Evolutionary conservation across 2,113 vertebrate genomes (phyloP).

Genomic region (Copsychus sechellarum): DNA sequence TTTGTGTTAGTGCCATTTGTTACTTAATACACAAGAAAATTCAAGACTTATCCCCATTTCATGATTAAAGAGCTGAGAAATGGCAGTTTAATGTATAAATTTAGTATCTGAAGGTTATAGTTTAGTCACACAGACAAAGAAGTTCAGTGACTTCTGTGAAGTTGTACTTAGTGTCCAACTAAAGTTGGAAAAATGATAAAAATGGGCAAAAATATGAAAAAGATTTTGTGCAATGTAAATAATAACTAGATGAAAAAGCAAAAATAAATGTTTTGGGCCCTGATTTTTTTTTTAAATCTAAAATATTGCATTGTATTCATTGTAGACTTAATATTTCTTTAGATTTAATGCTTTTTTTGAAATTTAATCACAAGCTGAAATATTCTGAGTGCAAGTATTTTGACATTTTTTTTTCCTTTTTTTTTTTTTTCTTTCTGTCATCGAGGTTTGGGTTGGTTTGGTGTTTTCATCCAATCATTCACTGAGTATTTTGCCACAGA

Average conservation of each 20-base stretch:
- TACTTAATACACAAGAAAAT: not conserved
- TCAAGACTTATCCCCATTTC: not conserved
- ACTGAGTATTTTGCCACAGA: not conserved
- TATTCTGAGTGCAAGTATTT: not conserved
- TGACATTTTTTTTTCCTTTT: too few relatives aligned
- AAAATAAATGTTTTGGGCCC: not conserved
- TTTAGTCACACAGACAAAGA: not conserved
- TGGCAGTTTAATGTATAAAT: not conserved
- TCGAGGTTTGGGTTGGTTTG: not conserved
- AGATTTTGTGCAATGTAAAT: not conserved
- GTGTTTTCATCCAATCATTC: not conserved
- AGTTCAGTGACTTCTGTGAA: not conserved
- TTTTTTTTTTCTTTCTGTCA: not conserved
- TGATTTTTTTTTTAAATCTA: rapidly evolving
- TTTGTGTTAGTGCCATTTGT: not conserved
- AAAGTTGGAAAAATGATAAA: not conserved
- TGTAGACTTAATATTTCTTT: not conserved
- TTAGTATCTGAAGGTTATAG: not conserved
- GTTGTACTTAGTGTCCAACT: not conserved
- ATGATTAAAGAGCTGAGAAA: not conserved
- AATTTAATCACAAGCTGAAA: not conserved
- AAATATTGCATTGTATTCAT: not conserved
- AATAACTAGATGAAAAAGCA: not conserved
- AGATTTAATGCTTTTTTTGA: rapidly evolving
- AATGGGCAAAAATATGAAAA: not conserved